Conservation (phyloP, 2,113 vertebrate species). For the Calyptommatus sinebrachiatus region DNA sequence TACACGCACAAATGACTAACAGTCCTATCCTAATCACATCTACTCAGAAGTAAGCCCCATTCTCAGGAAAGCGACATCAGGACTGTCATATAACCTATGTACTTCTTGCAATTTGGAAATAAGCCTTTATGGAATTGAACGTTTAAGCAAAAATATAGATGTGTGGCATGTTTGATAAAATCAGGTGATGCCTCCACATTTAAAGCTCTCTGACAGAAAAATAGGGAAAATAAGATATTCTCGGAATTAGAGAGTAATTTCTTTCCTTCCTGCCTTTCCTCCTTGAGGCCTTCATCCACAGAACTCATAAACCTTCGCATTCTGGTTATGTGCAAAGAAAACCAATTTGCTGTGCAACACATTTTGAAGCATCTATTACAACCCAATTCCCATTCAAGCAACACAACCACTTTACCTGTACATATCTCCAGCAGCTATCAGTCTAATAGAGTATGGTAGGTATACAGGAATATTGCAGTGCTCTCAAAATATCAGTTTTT, state of each 20-base stretch:
- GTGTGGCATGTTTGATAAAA: background rate
- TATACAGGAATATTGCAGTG: background rate
- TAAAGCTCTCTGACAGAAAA: background rate
- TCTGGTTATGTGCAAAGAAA: conserved; percentile 17
- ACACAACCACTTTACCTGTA: background rate
- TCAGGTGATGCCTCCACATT: background rate
- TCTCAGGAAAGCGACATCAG: too few species aligned
- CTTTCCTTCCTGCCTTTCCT: too few species aligned
- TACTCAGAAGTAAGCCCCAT: too few species aligned
- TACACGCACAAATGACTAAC: too few species aligned
- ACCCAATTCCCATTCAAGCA: conserved; percentile 16
- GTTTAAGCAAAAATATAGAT: background rate
- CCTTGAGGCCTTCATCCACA: background rate
- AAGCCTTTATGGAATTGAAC: background rate
- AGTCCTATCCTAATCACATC: too few species aligned
- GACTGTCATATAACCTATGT: background rate
- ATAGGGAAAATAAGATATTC: conserved; percentile 1
- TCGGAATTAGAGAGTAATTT: conserved; percentile 12
- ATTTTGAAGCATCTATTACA: conserved; percentile 28
- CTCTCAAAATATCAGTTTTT: background rate
- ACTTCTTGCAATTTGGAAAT: background rate
- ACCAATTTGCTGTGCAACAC: conserved; percentile 22
- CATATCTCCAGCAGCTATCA: conserved; percentile 8
- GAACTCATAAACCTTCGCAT: conserved; percentile 1
- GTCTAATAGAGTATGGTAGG: background rate